phyloP scores from a whole-genome alignment of 2,113 vertebrate genomes.

The Castor canadensis region DNA sequence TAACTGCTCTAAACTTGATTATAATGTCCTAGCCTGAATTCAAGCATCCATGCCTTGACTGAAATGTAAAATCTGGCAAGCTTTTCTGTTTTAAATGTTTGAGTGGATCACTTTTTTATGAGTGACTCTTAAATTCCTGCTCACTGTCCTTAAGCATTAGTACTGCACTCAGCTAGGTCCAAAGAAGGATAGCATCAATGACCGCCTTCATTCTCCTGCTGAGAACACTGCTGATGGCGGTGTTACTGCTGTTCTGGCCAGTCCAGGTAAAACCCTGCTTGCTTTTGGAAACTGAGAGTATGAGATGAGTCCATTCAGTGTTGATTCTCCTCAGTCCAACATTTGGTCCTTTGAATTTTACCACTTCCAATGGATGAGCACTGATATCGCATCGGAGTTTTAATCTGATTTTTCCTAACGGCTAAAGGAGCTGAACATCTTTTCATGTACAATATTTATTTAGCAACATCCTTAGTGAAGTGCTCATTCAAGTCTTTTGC shows the following conservation, averaged over 20 bases:
- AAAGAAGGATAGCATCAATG: not conserved
- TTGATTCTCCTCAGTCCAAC: not conserved
- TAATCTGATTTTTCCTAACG: conserved; percentile 1
- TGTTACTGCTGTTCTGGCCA: not conserved
- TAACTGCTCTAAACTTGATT: not conserved
- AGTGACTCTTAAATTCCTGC: not conserved
- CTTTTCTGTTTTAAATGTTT: conserved; percentile 3
- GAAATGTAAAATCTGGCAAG: not conserved
- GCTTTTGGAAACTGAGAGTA: not conserved
- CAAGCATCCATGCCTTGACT: not conserved
- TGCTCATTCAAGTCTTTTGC: not conserved
- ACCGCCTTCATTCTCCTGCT: not conserved
- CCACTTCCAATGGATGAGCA: not conserved
- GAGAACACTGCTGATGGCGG: not conserved
- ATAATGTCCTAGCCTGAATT: not conserved
- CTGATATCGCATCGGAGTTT: not conserved
- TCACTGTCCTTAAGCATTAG: not conserved
- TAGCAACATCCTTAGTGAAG: not conserved
- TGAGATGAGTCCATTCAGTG: not conserved
- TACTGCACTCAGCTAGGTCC: not conserved
- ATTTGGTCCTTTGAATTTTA: not conserved
- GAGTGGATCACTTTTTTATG: not conserved
- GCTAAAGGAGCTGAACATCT: not conserved
- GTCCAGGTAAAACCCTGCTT: not conserved
- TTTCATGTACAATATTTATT: not conserved